phyloP scores from a whole-genome alignment of 2,797 vertebrate species.

The Rhynchotus rufescens region DNA sequence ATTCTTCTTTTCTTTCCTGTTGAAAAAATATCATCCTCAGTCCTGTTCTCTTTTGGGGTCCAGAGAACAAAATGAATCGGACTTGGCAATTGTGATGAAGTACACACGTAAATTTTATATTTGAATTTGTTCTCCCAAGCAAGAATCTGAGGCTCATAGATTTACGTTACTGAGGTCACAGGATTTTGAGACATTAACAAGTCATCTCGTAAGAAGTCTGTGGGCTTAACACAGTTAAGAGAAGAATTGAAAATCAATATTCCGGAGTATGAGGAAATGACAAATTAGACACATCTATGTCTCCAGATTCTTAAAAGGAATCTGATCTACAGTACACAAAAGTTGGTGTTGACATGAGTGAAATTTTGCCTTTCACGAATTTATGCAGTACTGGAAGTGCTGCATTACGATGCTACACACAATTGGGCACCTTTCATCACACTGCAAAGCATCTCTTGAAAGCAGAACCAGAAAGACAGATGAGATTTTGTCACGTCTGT shows the following conservation, averaged over 20 bases:
- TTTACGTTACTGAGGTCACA: constrained; percentile 19
- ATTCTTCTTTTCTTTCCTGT: constrained; percentile 37
- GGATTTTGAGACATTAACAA: not conserved
- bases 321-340: constrained; percentile 2
- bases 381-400: constrained; percentile 7
- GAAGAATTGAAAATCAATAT: constrained; percentile 42
- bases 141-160: not conserved
- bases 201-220: not conserved
- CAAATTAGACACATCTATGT: constrained; percentile 42
- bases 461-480: constrained; percentile 19
- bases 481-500: constrained; percentile 35
- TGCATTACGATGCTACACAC: not conserved
- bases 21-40: constrained; percentile 17
- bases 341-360: constrained; percentile 41
- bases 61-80: constrained; percentile 48
- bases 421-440: constrained; percentile 72
- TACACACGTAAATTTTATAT: constrained; percentile 14
- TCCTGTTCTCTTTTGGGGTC: constrained; percentile 22
- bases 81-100: constrained; percentile 42
- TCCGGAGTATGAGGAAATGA: not conserved
- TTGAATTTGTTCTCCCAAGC: constrained; percentile 40
- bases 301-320: constrained; percentile 43
- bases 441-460: constrained; percentile 53
- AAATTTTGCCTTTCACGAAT: constrained; percentile 46
- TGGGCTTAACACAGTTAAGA: constrained; percentile 8